A percentile compares a stretch with the other conserved stretches of the same genome.
phyloP scores from a whole-genome alignment of 2,113 vertebrate species.

The Myotis lucifugus region DNA sequence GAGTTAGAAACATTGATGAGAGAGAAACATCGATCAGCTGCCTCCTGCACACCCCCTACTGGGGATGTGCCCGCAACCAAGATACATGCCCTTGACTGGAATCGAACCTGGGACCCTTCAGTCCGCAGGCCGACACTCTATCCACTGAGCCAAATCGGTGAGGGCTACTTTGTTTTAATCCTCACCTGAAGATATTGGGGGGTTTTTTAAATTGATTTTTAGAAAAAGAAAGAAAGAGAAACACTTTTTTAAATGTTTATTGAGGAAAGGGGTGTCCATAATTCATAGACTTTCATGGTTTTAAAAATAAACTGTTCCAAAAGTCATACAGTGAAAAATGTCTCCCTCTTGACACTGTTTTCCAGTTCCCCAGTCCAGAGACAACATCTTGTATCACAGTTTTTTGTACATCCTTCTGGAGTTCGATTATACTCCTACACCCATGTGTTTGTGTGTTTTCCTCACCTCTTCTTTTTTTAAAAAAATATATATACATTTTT shows the following conservation, averaged over 20 bases:
- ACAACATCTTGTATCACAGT: background rate
- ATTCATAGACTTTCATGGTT: background rate
- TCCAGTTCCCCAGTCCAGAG: background rate
- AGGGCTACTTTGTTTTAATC: background rate
- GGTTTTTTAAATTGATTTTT: background rate
- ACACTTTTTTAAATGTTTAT: background rate
- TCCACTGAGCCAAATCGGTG: too few relatives aligned
- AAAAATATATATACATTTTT: too few relatives aligned
- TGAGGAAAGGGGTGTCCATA: background rate
- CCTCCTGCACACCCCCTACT: too few relatives aligned
- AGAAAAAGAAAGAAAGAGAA: background rate
- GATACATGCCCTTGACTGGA: too few relatives aligned
- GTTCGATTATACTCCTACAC: background rate
- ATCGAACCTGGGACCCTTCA: too few relatives aligned
- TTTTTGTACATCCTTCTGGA: background rate
- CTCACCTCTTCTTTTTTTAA: background rate
- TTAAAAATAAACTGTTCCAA: slow-evolving; percentile 41
- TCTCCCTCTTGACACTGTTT: background rate
- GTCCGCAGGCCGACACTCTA: too few relatives aligned
- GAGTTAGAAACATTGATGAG: too few relatives aligned
- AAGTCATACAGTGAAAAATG: background rate
- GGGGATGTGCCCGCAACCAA: too few relatives aligned
- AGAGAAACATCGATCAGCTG: too few relatives aligned
- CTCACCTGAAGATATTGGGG: background rate
- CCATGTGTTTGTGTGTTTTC: background rate